Conservation (phyloP, 2,797 vertebrate species). For the Fratercula arctica region DNA sequence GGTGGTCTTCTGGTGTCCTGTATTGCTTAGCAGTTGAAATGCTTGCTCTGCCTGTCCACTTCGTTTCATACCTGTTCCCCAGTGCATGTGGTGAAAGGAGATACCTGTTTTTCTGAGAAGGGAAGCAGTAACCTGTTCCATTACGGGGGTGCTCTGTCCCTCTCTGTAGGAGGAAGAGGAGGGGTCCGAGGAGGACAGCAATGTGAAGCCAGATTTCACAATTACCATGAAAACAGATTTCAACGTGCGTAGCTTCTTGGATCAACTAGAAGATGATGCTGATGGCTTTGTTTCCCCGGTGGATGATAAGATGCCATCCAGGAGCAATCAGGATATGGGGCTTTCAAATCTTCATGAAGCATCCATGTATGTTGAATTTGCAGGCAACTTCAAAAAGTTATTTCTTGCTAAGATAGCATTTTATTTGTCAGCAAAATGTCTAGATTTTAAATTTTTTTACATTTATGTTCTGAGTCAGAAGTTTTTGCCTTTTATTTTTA, state of each 20-base stretch:
- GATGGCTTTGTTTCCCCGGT: conserved; percentile 94
- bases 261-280: conserved; percentile 89
- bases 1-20: conserved; percentile 16
- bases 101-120: background rate
- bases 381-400: background rate
- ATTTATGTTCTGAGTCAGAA: background rate
- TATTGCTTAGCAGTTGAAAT: conserved; percentile 11
- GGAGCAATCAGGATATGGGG: conserved; percentile 86
- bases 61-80: background rate
- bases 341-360: conserved; percentile 96
- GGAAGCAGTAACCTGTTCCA: background rate
- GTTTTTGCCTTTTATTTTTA: background rate
- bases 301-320: conserved; percentile 89
- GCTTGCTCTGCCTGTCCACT: conserved; percentile 15
- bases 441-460: background rate
- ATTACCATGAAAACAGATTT: conserved; percentile 84
- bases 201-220: conserved; percentile 79
- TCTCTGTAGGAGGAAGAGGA: conserved; percentile 90
- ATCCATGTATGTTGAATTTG: conserved; percentile 82
- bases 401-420: background rate
- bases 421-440: background rate
- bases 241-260: conserved; percentile 85
- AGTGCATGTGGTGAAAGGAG: conserved; percentile 16
- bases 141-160: conserved; percentile 17
- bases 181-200: conserved; percentile 89